A percentile compares a stretch with the other conserved stretches of the same genome.
Evolutionary conservation across 2,888 invertebrate genomes (phyloP).

Genomic region (Tetragonisca angustula): DNA sequence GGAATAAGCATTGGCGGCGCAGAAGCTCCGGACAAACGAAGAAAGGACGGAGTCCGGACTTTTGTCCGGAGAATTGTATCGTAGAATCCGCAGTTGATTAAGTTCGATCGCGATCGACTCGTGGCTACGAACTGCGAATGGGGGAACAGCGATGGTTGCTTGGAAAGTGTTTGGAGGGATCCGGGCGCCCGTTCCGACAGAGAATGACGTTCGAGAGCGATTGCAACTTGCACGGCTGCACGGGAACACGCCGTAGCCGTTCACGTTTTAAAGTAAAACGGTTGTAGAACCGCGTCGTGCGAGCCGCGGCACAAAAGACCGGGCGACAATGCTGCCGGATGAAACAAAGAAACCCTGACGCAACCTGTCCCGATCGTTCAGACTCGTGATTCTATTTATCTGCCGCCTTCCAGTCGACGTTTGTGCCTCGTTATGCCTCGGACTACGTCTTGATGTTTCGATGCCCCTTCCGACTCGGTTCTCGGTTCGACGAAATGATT

Average conservation of each 20-base stretch:
- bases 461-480: too few relatives aligned
- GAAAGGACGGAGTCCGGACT: not conserved
- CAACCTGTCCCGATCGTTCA: slow-evolving; percentile 2
- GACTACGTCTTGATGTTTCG: not conserved
- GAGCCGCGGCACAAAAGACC: slow-evolving; percentile 15
- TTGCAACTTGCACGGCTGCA: not conserved
- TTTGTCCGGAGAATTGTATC: slow-evolving; percentile 33
- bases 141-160: not conserved
- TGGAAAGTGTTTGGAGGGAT: slow-evolving; percentile 5
- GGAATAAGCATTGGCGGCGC: slow-evolving; percentile 23
- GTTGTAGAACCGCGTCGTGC: slow-evolving; percentile 20
- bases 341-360: slow-evolving; percentile 36
- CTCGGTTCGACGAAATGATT: too few relatives aligned
- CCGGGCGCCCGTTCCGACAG: too few relatives aligned
- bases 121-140: not conserved
- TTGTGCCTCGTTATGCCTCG: not conserved
- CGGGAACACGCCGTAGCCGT: slow-evolving; percentile 13
- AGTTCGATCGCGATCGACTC: slow-evolving; percentile 41
- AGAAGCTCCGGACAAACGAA: not conserved
- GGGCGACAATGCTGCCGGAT: slow-evolving; percentile 20
- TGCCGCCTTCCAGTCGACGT: not conserved
- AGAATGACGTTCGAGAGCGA: slow-evolving; percentile 12
- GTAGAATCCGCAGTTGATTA: slow-evolving; percentile 51
- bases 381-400: slow-evolving; percentile 9
- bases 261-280: slow-evolving; percentile 42